A percentile compares a stretch with the other conserved stretches of the same genome.
Evolutionary conservation across 2,797 vertebrate species (phyloP).

Genomic region (Valencia hispanica): DNA sequence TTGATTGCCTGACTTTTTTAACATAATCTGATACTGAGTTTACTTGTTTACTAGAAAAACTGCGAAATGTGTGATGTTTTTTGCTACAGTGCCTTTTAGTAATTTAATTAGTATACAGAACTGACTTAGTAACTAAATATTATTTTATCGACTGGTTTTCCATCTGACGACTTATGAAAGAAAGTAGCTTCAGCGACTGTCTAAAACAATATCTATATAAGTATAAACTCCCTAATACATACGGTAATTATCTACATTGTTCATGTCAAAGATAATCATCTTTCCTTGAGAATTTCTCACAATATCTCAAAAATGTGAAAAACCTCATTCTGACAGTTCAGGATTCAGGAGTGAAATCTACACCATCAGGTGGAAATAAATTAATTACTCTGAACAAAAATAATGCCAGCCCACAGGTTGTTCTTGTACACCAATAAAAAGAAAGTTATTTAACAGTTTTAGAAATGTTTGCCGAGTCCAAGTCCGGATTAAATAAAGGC

Average conservation of each 20-base stretch:
- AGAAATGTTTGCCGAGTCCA: conserved; percentile 29
- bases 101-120: no score
- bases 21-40: not conserved
- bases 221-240: not conserved
- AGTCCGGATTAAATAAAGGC: conserved; percentile 58
- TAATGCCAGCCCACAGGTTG: conserved; percentile 43
- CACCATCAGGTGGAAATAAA: conserved; percentile 31
- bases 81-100: not conserved
- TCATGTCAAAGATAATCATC: not conserved
- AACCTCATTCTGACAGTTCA: conserved; percentile 22
- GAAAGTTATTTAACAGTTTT: conserved; percentile 42
- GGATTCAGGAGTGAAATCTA: conserved; percentile 9
- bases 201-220: not conserved
- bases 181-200: not conserved
- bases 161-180: not conserved
- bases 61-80: not conserved
- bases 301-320: not conserved
- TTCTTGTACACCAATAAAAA: conserved; percentile 31
- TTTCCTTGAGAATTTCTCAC: conserved; percentile 9
- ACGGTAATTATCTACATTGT: no score
- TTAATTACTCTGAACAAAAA: conserved; percentile 37
- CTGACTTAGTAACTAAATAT: not conserved
- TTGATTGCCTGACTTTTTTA: not conserved
- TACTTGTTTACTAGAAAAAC: not conserved
- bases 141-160: not conserved